A percentile compares a stretch with the other conserved stretches of the same genome.
phyloP scores from a whole-genome alignment of 2,888 invertebrate genomes.

The Chamaedrilus cognettii region DNA sequence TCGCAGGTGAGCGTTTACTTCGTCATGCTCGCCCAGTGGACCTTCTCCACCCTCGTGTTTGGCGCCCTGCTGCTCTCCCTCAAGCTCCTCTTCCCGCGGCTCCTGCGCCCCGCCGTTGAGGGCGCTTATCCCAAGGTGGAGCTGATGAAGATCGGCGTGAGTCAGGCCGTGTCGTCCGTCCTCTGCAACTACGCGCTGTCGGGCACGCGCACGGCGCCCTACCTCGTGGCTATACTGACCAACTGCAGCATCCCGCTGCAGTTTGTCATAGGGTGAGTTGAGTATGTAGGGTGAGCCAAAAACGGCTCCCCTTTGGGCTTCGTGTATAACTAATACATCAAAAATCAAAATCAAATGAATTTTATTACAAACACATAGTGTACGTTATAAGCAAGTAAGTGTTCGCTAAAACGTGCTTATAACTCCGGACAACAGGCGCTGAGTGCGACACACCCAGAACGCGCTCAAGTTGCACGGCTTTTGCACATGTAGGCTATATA shows the following conservation, averaged over 20 bases:
- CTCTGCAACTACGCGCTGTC: conserved; percentile 43
- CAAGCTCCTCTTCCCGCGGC: conserved; percentile 21
- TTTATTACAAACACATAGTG: no score
- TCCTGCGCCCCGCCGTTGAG: conserved; percentile 28
- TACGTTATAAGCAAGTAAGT: no score
- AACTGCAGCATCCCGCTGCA: conserved; percentile 46
- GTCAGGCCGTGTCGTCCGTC: conserved; percentile 41
- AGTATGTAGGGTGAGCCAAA: no score
- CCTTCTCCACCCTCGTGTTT: conserved; percentile 8
- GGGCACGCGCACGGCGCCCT: conserved; percentile 46
- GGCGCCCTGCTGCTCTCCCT: neutral
- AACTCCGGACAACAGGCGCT: no score
- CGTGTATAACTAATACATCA: no score
- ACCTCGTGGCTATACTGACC: conserved; percentile 43
- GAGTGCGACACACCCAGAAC: no score
- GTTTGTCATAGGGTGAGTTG: conserved; percentile 43
- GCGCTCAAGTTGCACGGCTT: no score
- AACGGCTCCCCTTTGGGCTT: no score
- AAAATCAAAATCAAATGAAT: no score
- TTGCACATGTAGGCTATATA: no score
- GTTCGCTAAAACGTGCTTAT: no score
- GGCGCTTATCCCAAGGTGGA: conserved; percentile 37
- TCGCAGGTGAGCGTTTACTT: conserved; percentile 25
- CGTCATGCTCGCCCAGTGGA: conserved; percentile 23
- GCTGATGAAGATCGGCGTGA: conserved; percentile 41